These are phyloP conservation scores for Dryobota labecula DNA, from an alignment of 2,888 invertebrate species.

Conservation along the genomic window DNA sequence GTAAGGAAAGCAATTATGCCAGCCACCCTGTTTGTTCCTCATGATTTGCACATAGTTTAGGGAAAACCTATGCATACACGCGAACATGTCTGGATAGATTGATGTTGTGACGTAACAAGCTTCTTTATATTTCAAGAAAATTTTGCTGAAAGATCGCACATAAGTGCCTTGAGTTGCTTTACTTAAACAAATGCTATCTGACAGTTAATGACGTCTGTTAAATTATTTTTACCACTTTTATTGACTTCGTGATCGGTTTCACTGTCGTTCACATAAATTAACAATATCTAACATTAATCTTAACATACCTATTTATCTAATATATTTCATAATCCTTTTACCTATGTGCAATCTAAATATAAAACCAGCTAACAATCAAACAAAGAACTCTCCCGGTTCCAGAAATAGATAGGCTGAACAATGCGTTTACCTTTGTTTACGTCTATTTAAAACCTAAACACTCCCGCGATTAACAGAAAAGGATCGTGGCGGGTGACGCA, in stretches of 20 bases:
- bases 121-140: constrained; percentile 1
- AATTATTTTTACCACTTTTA: neutral
- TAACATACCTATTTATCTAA: neutral
- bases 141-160: neutral
- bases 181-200: too few species aligned
- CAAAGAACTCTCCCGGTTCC: constrained; percentile 55
- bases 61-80: constrained; percentile 64
- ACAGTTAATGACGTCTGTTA: constrained; percentile 5
- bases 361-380: constrained; percentile 45
- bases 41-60: constrained; percentile 67
- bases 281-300: neutral
- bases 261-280: neutral
- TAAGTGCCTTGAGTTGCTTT: neutral
- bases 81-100: constrained; percentile 46
- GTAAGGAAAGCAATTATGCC: constrained; percentile 86
- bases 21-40: constrained; percentile 62
- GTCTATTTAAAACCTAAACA: constrained; percentile 61
- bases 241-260: neutral
- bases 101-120: constrained; percentile 20
- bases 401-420: constrained; percentile 51
- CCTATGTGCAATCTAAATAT: constrained; percentile 34
- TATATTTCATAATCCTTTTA: neutral
- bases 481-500: constrained; percentile 61
- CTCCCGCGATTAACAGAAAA: constrained; percentile 70
- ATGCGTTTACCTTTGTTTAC: constrained; percentile 63